Evolutionary conservation across 2,113 vertebrate genomes (phyloP).

Genomic region (Scomber japonicus): DNA sequence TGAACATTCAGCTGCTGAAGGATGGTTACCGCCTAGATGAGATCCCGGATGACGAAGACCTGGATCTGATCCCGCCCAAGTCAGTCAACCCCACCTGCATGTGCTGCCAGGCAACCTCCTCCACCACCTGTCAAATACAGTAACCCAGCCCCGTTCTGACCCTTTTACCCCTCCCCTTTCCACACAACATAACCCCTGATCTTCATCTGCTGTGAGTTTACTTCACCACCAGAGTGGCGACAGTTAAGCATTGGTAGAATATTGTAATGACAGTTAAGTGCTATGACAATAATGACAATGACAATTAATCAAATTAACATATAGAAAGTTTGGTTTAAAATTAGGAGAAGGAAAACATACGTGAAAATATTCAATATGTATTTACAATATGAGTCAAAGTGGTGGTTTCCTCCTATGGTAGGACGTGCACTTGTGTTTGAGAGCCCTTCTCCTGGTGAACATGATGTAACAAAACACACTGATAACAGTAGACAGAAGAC

Average conservation of each 20-base stretch:
- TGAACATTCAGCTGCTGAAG: conserved; percentile 99
- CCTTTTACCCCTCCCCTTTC: conserved; percentile 44
- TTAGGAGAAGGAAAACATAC: conserved; percentile 34
- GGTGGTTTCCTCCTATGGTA: conserved; percentile 99
- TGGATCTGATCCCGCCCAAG: conserved; percentile 97
- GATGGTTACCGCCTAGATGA: conserved; percentile 98
- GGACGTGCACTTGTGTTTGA: conserved; percentile 90
- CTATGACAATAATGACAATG: conserved; percentile 67
- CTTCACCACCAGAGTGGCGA: conserved; percentile 57
- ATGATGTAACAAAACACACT: conserved; percentile 61
- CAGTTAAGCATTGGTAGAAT: conserved; percentile 67
- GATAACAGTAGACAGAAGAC: conserved; percentile 47
- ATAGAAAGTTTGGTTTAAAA: conserved; percentile 50
- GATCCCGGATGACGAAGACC: conserved; percentile 97
- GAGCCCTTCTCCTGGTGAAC: conserved; percentile 60
- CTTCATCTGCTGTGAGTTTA: conserved; percentile 74
- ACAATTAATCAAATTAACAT: conserved; percentile 64
- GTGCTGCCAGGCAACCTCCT: conserved; percentile 98
- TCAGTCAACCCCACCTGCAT: conserved; percentile 99
- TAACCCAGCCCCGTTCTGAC: conserved; percentile 79
- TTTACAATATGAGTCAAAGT: conserved; percentile 83
- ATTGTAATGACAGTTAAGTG: conserved; percentile 61
- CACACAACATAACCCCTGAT: conserved; percentile 57
- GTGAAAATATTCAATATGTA: conserved; percentile 62
- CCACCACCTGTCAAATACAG: conserved; percentile 98